These are phyloP conservation scores for Drosophila testacea DNA, from an alignment of 2,888 invertebrate genomes.

Conservation along the genomic window DNA sequence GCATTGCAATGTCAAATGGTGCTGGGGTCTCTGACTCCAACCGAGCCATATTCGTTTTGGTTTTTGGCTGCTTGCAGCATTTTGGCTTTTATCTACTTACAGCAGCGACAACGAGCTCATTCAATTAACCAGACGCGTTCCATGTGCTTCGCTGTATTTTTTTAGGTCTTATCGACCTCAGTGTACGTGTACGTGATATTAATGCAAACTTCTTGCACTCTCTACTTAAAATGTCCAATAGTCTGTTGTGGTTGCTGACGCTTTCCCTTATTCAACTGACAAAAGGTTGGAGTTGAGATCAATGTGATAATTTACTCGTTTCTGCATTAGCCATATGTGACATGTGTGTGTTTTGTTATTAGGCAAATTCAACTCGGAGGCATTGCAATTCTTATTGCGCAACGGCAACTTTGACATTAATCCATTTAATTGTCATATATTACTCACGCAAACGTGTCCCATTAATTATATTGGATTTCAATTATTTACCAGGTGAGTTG, in stretches of 20 bases:
- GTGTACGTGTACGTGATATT: constrained; percentile 52
- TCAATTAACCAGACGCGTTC: constrained; percentile 69
- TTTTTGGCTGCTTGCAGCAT: constrained; percentile 20
- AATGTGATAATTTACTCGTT: constrained; percentile 16
- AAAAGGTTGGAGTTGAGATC: constrained; percentile 56
- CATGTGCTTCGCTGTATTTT: constrained; percentile 42
- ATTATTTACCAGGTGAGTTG: constrained; percentile 70
- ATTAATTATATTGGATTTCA: constrained; percentile 69
- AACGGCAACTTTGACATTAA: constrained; percentile 77
- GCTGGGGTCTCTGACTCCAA: constrained; percentile 11
- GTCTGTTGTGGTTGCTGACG: constrained; percentile 35
- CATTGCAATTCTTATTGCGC: constrained; percentile 64
- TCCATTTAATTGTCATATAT: constrained; percentile 75
- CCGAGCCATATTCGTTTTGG: constrained; percentile 11
- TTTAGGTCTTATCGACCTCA: constrained; percentile 17
- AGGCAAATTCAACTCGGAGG: constrained; percentile 55
- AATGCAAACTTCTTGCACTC: constrained; percentile 48
- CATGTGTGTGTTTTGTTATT: constrained; percentile 25
- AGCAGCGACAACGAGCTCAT: constrained; percentile 55
- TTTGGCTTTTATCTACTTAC: constrained; percentile 44
- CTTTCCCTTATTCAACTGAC: constrained; percentile 57
- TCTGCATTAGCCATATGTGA: constrained; percentile 17
- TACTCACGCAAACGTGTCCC: constrained; percentile 71
- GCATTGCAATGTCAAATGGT: constrained; percentile 54
- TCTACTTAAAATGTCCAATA: constrained; percentile 39